Evolutionary conservation across 2,113 vertebrate species (phyloP), one percentile per base, ranked within the genome.

Genomic region (Gulo gulo): DNA sequence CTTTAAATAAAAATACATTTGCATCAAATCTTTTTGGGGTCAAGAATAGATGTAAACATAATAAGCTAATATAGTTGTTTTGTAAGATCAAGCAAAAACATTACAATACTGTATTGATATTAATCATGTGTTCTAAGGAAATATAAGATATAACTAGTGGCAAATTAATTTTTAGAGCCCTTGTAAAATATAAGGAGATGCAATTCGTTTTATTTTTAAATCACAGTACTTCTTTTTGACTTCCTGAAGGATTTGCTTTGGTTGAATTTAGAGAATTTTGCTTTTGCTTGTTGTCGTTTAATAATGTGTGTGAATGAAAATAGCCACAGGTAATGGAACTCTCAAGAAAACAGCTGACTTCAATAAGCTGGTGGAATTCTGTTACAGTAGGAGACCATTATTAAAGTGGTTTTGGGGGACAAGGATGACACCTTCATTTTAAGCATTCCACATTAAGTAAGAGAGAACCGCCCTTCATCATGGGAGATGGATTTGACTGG

Each of bases 301-400:
- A 85, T 69, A 61, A 92, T 63, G 42, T 88, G 18, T 92, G 7
- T 88, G 76, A 91, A 80, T 78, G 29, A 95, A 93, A 97, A 92
- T 36, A 95, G 34, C 57, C 69, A 36, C 34, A 88, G 39, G 50
- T 65, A 92, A 91, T 73, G 39, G 42, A 90, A 74, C 23, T 88
- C 83, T 80, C 55, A 69, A 84, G 39, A 76, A 90, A 42, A 88
- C 18, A 69, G 73, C 15, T 73, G 39, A 65, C 55, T 87, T 89
- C 85, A 83, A 15, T 69, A 34, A 96, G 42, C 36, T 13, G 39
- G 18, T 13, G 4, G 26, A 81, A 12, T 11, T 93, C 67, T 88
- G 15, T 69, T 65, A 71, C 63, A 73, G 57, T 76, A 45, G 50
- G 18, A 91, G 39, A 45, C 8, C 29, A 71, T 92, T 86, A 81